phyloP scores from a whole-genome alignment of 2,113 vertebrate genomes.

The Caretta caretta region DNA sequence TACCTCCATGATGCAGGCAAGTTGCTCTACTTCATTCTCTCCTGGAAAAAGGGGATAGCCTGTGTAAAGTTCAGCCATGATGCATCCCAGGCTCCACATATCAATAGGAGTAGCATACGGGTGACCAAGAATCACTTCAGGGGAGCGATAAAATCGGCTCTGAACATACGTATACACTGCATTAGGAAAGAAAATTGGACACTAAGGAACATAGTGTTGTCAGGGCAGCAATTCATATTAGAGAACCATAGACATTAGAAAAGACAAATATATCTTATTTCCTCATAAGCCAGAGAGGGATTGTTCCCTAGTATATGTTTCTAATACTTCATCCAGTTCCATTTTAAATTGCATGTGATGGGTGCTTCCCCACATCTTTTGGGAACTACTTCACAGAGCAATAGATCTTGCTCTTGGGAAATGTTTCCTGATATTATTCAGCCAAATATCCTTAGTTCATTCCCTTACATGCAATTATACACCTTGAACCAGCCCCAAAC shows the following conservation, averaged over 20 bases:
- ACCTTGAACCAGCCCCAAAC: background rate
- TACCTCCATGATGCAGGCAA: constrained; percentile 97
- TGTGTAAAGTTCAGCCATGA: constrained; percentile 90
- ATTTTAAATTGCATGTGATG: background rate
- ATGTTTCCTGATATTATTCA: background rate
- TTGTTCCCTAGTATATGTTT: background rate
- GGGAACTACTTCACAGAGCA: background rate
- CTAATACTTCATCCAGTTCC: background rate
- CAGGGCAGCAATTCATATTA: background rate
- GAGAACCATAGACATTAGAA: background rate
- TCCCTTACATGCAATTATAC: background rate
- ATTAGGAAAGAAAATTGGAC: background rate
- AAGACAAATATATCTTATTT: background rate
- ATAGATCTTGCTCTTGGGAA: background rate
- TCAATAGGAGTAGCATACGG: constrained; percentile 95
- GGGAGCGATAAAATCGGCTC: constrained; percentile 95
- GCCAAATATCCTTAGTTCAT: background rate
- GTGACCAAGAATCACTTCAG: constrained; percentile 94
- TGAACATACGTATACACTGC: constrained; percentile 95
- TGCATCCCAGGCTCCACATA: constrained; percentile 98
- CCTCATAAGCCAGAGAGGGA: accelerated
- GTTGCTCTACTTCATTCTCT: constrained; percentile 93
- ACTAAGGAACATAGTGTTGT: background rate
- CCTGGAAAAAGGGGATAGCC: constrained; percentile 93
- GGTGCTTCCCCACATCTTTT: background rate